phyloP scores from a whole-genome alignment of 1,140 invertebrate species.

The Conopomorpha cramerella region DNA sequence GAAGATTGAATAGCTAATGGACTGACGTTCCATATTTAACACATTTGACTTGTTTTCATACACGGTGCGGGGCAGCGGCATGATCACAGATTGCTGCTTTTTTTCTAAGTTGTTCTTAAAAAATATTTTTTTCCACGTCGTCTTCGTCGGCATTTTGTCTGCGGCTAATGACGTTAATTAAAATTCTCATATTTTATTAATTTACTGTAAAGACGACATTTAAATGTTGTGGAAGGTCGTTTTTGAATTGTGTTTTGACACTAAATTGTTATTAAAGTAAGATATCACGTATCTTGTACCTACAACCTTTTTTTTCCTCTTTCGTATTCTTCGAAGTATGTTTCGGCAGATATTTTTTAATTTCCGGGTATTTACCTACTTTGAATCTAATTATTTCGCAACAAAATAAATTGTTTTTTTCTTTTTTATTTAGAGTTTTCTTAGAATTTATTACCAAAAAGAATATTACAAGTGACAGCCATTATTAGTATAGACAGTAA shows the following conservation, averaged over 20 bases:
- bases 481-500: too few species aligned
- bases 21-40: slow-evolving; percentile 29
- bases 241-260: slow-evolving; percentile 21
- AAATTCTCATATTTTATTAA: slow-evolving; percentile 48
- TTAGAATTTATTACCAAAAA: too few species aligned
- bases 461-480: too few species aligned
- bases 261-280: too few species aligned
- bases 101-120: background rate
- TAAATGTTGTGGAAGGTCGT: slow-evolving; percentile 20
- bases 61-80: slow-evolving; percentile 21
- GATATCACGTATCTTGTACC: too few species aligned
- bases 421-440: too few species aligned
- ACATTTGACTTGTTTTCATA: slow-evolving; percentile 48
- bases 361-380: too few species aligned
- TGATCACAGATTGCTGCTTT: slow-evolving; percentile 20
- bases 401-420: too few species aligned
- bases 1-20: slow-evolving; percentile 50
- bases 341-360: too few species aligned
- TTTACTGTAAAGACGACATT: slow-evolving; percentile 18
- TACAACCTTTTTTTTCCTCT: too few species aligned
- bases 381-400: too few species aligned
- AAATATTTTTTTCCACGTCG: slow-evolving; percentile 28
- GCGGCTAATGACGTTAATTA: slow-evolving; percentile 51
- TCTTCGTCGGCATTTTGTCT: slow-evolving; percentile 32
- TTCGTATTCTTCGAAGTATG: too few species aligned